A percentile compares a stretch with the other conserved stretches of the same genome.
Evolutionary conservation across 2,888 invertebrate species (phyloP).

Genomic region (Andrena haemorrhoa): DNA sequence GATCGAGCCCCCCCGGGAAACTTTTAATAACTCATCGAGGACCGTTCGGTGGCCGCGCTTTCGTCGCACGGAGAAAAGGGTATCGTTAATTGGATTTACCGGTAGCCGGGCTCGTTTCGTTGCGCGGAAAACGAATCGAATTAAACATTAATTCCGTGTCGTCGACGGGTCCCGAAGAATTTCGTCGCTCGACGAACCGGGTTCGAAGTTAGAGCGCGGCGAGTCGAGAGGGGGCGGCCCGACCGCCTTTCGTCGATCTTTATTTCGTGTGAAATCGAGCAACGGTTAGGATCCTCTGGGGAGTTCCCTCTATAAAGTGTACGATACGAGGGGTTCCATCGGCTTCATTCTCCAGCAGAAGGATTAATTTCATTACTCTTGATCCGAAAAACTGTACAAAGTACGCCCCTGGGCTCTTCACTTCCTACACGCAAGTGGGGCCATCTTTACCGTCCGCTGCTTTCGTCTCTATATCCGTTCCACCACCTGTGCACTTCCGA

Average conservation of each 20-base stretch:
- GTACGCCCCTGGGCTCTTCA: not conserved
- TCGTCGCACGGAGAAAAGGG: slow-evolving; percentile 7
- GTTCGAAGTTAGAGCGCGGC: not conserved
- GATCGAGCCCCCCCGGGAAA: slow-evolving; percentile 14
- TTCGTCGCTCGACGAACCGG: not conserved
- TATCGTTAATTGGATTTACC: slow-evolving; percentile 36
- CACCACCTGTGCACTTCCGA: not conserved
- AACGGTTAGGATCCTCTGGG: not conserved
- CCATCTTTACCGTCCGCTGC: not conserved
- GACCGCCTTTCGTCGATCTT: slow-evolving; percentile 5
- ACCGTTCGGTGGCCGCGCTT: not conserved
- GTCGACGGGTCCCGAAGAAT: slow-evolving; percentile 7
- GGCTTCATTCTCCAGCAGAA: too few relatives aligned
- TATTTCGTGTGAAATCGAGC: slow-evolving; percentile 8
- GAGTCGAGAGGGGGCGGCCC: not conserved
- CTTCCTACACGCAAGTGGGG: not conserved
- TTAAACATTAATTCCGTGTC: slow-evolving; percentile 21
- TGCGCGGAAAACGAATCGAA: slow-evolving; percentile 16
- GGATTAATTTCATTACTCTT: too few relatives aligned
- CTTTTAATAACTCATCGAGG: slow-evolving; percentile 49
- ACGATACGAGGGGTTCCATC: not conserved
- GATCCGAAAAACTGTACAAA: not conserved
- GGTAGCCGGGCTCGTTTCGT: not conserved
- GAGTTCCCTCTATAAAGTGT: not conserved
- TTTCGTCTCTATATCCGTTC: not conserved